Evolutionary conservation across 2,113 vertebrate species (phyloP), one percentile per base, ranked within the genome.

Genomic region (Podarcis raffonei): DNA sequence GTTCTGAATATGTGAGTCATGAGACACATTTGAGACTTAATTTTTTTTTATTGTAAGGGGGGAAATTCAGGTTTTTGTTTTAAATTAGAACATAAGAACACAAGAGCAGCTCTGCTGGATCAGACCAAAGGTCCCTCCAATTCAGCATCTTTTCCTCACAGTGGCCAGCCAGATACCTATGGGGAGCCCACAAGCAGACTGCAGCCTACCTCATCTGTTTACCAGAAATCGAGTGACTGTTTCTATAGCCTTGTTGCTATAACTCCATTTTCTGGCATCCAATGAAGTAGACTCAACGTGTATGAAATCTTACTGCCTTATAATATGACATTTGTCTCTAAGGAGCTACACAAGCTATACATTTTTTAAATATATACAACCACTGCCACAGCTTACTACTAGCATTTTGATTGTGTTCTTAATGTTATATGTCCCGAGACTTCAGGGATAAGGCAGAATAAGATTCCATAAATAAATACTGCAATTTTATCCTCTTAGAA

Each of bases 401-500:
- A 72, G 27, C 71, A 27, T 72, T 84, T 48, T 72, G 66, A 71
- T 72, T 72, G 83, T 53, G n/a, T 32, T 72, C 6, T 53, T 71
- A 72, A 57, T 84, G 39, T 32, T 72, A 84, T 71, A 39, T 72
- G 82, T 53, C 79, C 16, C 32, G 30, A 39, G 30, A 39, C n/a
- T 53, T 84, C 42, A 72, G 30, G 30, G 16, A 71, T 72, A 71
- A 71, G 80, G 35, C 37, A 30, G 35, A 39, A 83, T 39, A 30
- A 27, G 32, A 71, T 53, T 71, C 37, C 68, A 72, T 84, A 81
- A 35, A 9, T 72, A 84, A 84, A 72, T 53, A 23, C 11, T 71
- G 27, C 9, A 83, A 72, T 84, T 75, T 72, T 84, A 84, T 84
- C 83, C 92, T 93, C 74, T 84, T 90, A 91, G 87, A 81, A 91